Conservation (phyloP, 2,888 invertebrate species). For the Proisotoma minuta region DNA sequence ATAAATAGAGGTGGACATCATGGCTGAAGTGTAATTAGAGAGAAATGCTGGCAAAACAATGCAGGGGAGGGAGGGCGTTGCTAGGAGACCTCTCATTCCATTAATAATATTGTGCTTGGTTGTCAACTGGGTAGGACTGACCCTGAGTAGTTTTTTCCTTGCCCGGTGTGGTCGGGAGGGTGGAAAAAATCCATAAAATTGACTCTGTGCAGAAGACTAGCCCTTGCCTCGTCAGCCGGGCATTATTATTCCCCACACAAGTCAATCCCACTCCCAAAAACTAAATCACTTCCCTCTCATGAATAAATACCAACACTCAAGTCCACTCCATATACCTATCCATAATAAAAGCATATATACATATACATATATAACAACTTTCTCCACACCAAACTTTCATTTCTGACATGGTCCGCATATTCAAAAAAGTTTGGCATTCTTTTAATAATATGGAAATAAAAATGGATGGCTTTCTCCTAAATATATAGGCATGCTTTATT, state of each 20-base stretch:
- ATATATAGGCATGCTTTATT: too few relatives aligned
- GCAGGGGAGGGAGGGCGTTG: neutral
- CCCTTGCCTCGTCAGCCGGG: conserved; percentile 7
- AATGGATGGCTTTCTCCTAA: too few relatives aligned
- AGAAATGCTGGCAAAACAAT: conserved; percentile 4
- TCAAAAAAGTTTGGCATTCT: too few relatives aligned
- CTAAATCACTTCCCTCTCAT: conserved; percentile 10
- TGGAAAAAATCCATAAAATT: conserved; percentile 43
- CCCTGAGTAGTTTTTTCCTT: neutral
- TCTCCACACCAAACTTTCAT: too few relatives aligned
- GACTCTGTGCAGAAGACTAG: conserved; percentile 28
- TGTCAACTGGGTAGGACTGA: neutral
- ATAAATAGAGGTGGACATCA: conserved; percentile 7
- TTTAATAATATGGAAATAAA: too few relatives aligned
- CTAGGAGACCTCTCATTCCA: neutral
- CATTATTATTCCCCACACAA: conserved; percentile 3
- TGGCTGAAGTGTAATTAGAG: neutral
- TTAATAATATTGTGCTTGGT: neutral
- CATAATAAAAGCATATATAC: too few relatives aligned
- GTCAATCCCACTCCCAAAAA: conserved; percentile 4
- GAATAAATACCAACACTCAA: neutral
- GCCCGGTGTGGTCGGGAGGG: conserved; percentile 8
- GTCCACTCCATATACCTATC: neutral
- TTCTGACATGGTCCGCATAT: too few relatives aligned
- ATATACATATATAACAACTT: too few relatives aligned